phyloP scores from a whole-genome alignment of 1,140 invertebrate genomes.

The Dinothrombium tinctorium region DNA sequence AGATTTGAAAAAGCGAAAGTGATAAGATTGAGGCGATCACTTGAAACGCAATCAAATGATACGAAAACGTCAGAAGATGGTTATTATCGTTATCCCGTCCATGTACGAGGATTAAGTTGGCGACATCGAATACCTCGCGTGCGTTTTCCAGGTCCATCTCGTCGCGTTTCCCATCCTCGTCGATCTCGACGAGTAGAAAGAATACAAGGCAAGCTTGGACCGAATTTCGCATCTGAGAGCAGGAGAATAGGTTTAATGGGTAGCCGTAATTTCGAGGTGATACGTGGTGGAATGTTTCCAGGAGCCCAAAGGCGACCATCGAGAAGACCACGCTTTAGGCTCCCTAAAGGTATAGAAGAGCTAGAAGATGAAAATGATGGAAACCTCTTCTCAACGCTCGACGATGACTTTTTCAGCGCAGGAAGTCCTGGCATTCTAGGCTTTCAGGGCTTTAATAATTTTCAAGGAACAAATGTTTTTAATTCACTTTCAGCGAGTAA shows the following conservation, averaged over 20 bases:
- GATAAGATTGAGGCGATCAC: no score
- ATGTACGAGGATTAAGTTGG: no score
- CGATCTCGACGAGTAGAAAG: background rate
- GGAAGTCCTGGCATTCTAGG: slow-evolving; percentile 8
- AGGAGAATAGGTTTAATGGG: slow-evolving; percentile 5
- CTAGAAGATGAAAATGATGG: background rate
- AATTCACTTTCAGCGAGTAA: slow-evolving; percentile 8
- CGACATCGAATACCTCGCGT: no score
- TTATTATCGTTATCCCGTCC: no score
- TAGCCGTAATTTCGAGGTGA: slow-evolving; percentile 10
- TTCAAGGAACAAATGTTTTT: slow-evolving; percentile 1
- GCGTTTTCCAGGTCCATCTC: background rate
- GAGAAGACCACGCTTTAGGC: background rate
- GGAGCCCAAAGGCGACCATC: background rate
- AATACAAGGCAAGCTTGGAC: background rate
- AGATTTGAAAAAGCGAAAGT: no score
- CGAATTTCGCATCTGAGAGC: background rate
- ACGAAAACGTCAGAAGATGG: no score
- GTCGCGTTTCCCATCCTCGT: background rate
- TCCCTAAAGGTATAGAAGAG: background rate
- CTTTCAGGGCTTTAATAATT: slow-evolving; percentile 12
- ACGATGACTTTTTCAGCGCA: slow-evolving; percentile 9
- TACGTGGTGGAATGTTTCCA: slow-evolving; percentile 9
- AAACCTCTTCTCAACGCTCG: slow-evolving; percentile 3
- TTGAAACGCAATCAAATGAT: no score